phyloP scores from a whole-genome alignment of 2,113 vertebrate genomes.

The Halcyon malimbica region DNA sequence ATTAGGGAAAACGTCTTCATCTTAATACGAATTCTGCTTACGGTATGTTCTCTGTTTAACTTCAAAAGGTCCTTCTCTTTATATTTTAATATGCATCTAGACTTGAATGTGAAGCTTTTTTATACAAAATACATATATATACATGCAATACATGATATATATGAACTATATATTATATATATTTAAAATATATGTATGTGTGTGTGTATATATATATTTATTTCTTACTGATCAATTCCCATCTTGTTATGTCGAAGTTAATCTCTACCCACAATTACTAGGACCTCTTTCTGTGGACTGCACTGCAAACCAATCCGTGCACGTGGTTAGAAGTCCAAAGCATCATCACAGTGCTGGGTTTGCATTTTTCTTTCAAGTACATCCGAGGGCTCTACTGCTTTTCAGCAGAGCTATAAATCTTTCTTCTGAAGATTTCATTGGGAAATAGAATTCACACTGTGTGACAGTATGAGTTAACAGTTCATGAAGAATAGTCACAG shows the following conservation, averaged over 20 bases:
- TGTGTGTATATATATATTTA: slow-evolving; percentile 34
- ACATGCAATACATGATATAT: slow-evolving; percentile 24
- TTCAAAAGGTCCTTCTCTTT: not conserved
- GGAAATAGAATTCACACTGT: not conserved
- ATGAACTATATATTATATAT: slow-evolving; percentile 29
- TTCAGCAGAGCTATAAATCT: not conserved
- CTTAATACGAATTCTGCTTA: not conserved
- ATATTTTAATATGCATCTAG: slow-evolving; percentile 21
- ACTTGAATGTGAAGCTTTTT: slow-evolving; percentile 54
- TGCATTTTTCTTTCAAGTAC: not conserved
- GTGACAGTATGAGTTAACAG: not conserved
- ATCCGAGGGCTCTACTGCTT: not conserved
- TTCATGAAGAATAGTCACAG: not conserved
- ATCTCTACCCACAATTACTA: not conserved
- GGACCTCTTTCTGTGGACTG: not conserved
- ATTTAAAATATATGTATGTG: slow-evolving; percentile 18
- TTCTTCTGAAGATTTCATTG: not conserved
- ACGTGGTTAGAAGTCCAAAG: not conserved
- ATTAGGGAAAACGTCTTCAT: not conserved
- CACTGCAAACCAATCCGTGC: not conserved
- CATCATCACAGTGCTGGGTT: not conserved
- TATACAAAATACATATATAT: slow-evolving; percentile 31
- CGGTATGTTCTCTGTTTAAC: not conserved
- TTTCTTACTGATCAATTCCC: not conserved
- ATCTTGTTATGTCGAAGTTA: not conserved